These are phyloP conservation scores for Argyresthia albistria DNA, from an alignment of 2,888 invertebrate genomes.

Conservation along the genomic window DNA sequence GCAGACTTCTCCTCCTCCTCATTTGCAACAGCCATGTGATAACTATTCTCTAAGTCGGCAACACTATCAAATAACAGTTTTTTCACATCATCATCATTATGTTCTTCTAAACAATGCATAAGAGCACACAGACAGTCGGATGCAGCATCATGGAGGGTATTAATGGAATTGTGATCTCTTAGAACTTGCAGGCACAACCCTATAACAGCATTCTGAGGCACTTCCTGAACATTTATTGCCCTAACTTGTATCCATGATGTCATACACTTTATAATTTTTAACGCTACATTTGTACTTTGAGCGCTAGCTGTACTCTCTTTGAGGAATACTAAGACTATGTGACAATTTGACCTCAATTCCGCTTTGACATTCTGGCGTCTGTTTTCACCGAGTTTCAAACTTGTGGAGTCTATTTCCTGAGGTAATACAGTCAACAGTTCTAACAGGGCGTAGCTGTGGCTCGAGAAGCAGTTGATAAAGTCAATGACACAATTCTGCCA, in stretches of 20 bases:
- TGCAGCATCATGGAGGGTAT: conserved; percentile 88
- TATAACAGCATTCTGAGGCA: conserved; percentile 81
- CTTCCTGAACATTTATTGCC: conserved; percentile 82
- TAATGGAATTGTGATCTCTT: conserved; percentile 71
- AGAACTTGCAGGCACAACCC: conserved; percentile 81
- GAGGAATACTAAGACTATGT: conserved; percentile 84
- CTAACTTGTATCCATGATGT: conserved; percentile 93
- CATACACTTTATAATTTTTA: conserved; percentile 87
- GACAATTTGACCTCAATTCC: conserved; percentile 83
- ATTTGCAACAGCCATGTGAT: conserved; percentile 91
- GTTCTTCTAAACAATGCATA: conserved; percentile 85
- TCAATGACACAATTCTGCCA: conserved; percentile 94
- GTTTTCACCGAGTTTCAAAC: conserved; percentile 90
- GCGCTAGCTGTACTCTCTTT: conserved; percentile 80
- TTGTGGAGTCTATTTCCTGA: conserved; percentile 92
- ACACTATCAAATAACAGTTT: conserved; percentile 87
- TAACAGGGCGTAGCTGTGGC: conserved; percentile 84
- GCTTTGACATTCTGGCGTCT: conserved; percentile 87
- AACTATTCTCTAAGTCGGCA: conserved; percentile 84
- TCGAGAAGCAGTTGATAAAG: conserved; percentile 83
- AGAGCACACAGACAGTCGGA: conserved; percentile 92
- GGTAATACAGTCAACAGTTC: conserved; percentile 95
- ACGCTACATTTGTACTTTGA: conserved; percentile 77
- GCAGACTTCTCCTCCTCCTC: conserved; percentile 96
- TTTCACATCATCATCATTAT: conserved; percentile 81